Evolutionary conservation across 2,113 vertebrate genomes (phyloP).

Genomic region (Brachirus orientalis): DNA sequence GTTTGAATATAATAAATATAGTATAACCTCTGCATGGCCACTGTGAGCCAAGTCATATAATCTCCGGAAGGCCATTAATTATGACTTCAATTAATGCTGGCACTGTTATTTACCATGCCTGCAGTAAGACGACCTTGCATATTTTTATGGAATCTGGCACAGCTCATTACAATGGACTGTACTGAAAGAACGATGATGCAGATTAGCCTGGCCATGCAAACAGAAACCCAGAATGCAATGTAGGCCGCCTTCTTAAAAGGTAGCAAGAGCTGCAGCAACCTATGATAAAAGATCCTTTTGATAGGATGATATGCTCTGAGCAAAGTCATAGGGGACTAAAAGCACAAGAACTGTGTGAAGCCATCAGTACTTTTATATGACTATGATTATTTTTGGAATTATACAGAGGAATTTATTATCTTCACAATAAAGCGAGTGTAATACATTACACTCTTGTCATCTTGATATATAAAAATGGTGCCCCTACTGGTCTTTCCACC

Average conservation of each 20-base stretch:
- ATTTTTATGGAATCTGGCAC: slow-evolving; percentile 74
- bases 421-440: slow-evolving; percentile 22
- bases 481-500: slow-evolving; percentile 23
- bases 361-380: slow-evolving; percentile 23
- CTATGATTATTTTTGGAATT: slow-evolving; percentile 11
- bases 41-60: slow-evolving; percentile 66
- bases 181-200: slow-evolving; percentile 76
- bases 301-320: slow-evolving; percentile 14
- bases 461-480: slow-evolving; percentile 26
- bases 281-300: slow-evolving; percentile 9
- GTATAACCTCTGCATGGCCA: slow-evolving; percentile 51
- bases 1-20: slow-evolving; percentile 63
- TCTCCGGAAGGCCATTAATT: slow-evolving; percentile 82
- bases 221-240: slow-evolving; percentile 40
- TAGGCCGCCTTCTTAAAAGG: slow-evolving; percentile 32
- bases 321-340: slow-evolving; percentile 12
- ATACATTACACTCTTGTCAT: slow-evolving; percentile 23
- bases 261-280: slow-evolving; percentile 24
- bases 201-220: slow-evolving; percentile 67
- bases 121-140: slow-evolving; percentile 76
- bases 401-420: slow-evolving; percentile 25
- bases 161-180: slow-evolving; percentile 79
- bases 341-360: slow-evolving; percentile 4
- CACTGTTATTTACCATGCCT: slow-evolving; percentile 80
- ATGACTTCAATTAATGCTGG: slow-evolving; percentile 77